Percentiles rank a stretch among this genome's conserved stretches.
Conservation (phyloP, 2,888 invertebrate genomes). For the Ormyrus pomaceus region DNA sequence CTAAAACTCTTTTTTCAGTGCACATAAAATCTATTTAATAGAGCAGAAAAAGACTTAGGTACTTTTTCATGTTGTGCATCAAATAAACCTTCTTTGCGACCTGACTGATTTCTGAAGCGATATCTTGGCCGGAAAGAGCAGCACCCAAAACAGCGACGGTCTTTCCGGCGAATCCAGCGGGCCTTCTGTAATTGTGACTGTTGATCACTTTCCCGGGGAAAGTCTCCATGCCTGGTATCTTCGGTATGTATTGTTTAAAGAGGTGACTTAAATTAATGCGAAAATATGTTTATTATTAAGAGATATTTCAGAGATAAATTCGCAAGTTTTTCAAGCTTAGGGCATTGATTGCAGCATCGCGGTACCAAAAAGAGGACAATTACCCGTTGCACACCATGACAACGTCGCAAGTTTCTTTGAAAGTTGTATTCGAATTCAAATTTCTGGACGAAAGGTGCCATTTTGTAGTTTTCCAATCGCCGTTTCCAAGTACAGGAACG, state of each 20-base stretch:
- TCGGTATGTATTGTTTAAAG: slow-evolving; percentile 76
- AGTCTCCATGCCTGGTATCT: slow-evolving; percentile 75
- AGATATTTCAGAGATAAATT: neutral
- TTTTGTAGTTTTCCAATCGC: neutral
- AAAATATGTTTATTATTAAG: neutral
- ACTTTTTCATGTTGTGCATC: slow-evolving; percentile 78
- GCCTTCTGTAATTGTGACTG: slow-evolving; percentile 85
- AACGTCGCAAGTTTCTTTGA: slow-evolving; percentile 78
- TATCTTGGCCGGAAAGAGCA: slow-evolving; percentile 85
- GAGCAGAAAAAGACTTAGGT: slow-evolving; percentile 11
- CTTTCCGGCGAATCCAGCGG: slow-evolving; percentile 79
- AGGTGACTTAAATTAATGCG: slow-evolving; percentile 71
- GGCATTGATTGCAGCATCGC: neutral
- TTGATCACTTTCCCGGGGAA: slow-evolving; percentile 81
- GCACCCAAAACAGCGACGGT: slow-evolving; percentile 84
- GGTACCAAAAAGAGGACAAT: neutral
- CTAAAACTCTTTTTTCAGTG: too few relatives aligned
- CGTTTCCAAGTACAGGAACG: slow-evolving; percentile 65
- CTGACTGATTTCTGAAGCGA: slow-evolving; percentile 81
- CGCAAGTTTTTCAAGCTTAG: neutral
- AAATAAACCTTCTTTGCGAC: slow-evolving; percentile 77
- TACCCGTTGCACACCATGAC: slow-evolving; percentile 84
- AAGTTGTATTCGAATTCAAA: slow-evolving; percentile 61
- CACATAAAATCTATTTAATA: too few relatives aligned
- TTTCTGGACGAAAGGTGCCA: slow-evolving; percentile 77